A percentile compares a stretch with the other conserved stretches of the same genome.
phyloP scores from a whole-genome alignment of 2,797 vertebrate species.

The Peromyscus aztecus region DNA sequence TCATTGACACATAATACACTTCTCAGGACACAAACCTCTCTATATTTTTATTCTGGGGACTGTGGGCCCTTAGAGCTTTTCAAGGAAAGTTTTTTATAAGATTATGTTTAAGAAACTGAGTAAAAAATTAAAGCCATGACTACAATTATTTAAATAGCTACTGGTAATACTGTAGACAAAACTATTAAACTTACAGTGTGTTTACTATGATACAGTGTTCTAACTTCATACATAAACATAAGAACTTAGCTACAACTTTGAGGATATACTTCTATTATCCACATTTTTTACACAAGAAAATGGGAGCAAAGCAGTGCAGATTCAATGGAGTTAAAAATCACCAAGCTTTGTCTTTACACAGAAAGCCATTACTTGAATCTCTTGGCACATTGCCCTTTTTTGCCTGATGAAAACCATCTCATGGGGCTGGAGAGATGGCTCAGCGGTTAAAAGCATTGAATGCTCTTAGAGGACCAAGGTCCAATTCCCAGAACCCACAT shows the following conservation, averaged over 20 bases:
- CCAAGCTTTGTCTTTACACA: neutral
- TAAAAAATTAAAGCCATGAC: neutral
- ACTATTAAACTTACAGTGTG: neutral
- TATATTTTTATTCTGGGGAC: neutral
- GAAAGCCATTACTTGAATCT: conserved; percentile 27
- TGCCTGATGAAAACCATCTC: conserved; percentile 35
- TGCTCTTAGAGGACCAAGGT: too few species aligned
- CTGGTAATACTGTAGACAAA: neutral
- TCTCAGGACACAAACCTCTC: neutral
- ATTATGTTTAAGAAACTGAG: neutral
- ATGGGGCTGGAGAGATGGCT: neutral
- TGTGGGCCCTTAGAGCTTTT: neutral
- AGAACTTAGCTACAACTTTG: neutral
- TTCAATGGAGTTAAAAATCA: neutral
- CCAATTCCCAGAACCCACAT: too few species aligned
- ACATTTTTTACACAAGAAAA: conserved; percentile 13
- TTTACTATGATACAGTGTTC: neutral
- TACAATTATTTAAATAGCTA: neutral
- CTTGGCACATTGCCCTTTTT: neutral
- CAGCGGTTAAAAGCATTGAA: too few species aligned
- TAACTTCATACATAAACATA: neutral
- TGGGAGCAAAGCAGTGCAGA: neutral
- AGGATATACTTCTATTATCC: neutral
- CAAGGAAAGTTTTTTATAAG: neutral
- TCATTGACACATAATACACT: neutral